These are phyloP conservation scores for Polymixis flavicincta DNA, from an alignment of 2,888 invertebrate species.

Conservation along the genomic window DNA sequence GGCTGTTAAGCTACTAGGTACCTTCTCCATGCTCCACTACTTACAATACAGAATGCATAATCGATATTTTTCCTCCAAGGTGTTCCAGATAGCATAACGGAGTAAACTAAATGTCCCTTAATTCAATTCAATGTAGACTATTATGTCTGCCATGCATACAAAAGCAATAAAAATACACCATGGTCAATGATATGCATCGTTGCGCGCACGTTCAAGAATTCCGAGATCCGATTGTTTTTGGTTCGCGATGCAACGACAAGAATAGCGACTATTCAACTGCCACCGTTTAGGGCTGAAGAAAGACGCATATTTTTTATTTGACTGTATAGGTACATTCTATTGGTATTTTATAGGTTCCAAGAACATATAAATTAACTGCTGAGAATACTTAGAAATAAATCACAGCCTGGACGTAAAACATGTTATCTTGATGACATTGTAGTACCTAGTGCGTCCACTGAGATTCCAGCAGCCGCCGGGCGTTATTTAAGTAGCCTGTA, in stretches of 20 bases:
- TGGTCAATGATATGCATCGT: constrained; percentile 71
- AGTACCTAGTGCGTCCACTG: constrained; percentile 29
- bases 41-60: constrained; percentile 1
- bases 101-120: constrained; percentile 42
- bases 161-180: constrained; percentile 60
- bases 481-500: constrained; percentile 55
- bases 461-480: constrained; percentile 59
- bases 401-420: constrained; percentile 26
- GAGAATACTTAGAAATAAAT: constrained; percentile 45
- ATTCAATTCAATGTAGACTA: constrained; percentile 50
- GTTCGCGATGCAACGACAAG: constrained; percentile 63
- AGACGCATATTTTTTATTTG: constrained; percentile 31
- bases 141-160: constrained; percentile 60
- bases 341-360: constrained; percentile 19
- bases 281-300: constrained; percentile 47
- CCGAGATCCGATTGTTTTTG: constrained; percentile 71
- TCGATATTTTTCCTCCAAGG: constrained; percentile 12
- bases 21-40: background rate
- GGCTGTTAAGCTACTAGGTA: background rate
- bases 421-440: constrained; percentile 48
- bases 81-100: constrained; percentile 42
- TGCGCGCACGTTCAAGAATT: constrained; percentile 72
- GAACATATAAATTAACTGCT: constrained; percentile 14
- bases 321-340: constrained; percentile 1
- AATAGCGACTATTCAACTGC: constrained; percentile 55